A percentile compares a stretch with the other conserved stretches of the same genome.
Evolutionary conservation across 2,888 invertebrate species (phyloP).

Genomic region (Anodontia alba): DNA sequence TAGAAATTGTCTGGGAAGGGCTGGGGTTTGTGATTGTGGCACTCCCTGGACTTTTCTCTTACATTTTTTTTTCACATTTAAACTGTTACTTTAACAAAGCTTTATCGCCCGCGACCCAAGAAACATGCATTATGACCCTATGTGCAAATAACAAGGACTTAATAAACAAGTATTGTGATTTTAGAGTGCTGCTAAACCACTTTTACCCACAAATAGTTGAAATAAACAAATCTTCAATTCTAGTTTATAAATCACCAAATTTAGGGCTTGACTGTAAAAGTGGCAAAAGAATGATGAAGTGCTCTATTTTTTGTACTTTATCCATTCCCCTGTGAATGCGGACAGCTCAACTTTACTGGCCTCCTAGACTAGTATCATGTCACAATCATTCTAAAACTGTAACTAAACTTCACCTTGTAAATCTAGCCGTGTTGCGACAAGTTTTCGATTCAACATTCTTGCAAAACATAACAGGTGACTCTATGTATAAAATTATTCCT

Average conservation of each 20-base stretch:
- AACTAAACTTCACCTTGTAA: conserved; percentile 17
- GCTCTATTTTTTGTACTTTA: conserved; percentile 27
- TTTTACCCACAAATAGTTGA: neutral
- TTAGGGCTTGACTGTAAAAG: conserved; percentile 16
- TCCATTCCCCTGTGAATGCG: conserved; percentile 21
- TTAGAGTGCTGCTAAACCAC: neutral
- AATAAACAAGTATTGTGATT: neutral
- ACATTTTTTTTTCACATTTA: neutral
- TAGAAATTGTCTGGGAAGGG: too few species aligned
- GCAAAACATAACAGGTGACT: conserved; percentile 17
- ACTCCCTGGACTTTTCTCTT: too few species aligned
- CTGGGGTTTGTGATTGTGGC: too few species aligned
- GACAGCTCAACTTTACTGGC: conserved; percentile 8
- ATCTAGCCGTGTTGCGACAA: conserved; percentile 26
- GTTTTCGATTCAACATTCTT: conserved; percentile 19
- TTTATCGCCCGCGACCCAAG: neutral
- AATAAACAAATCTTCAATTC: conserved; percentile 10
- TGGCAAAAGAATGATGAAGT: conserved; percentile 17
- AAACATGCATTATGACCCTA: neutral
- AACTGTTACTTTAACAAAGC: neutral
- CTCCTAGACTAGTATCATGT: conserved; percentile 14
- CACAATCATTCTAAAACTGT: conserved; percentile 11
- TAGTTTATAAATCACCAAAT: conserved; percentile 13
- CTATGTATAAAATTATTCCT: conserved; percentile 19
- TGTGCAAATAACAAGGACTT: neutral